A percentile compares a stretch with the other conserved stretches of the same genome.
Conservation (phyloP, 2,888 invertebrate genomes). For the Eristalis tenax region DNA sequence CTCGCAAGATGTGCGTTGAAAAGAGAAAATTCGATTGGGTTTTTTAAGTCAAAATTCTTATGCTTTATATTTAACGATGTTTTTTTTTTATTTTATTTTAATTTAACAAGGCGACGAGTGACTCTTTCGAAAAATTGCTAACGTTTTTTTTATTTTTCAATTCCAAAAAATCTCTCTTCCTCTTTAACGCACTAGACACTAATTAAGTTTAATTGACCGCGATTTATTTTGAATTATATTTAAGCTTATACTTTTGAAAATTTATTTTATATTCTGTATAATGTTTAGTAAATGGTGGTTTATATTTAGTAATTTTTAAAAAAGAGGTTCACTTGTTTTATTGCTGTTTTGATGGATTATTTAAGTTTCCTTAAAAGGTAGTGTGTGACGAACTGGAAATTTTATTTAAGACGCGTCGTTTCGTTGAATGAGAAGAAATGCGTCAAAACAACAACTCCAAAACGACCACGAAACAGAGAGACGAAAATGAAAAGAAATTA, state of each 20-base stretch:
- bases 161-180: not conserved
- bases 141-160: constrained; percentile 4
- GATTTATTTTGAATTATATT: constrained; percentile 7
- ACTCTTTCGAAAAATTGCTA: not conserved
- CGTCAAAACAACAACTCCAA: constrained; percentile 46
- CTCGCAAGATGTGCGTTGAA: too few species aligned
- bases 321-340: constrained; percentile 61
- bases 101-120: constrained; percentile 32
- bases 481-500: constrained; percentile 17
- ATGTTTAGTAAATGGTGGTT: constrained; percentile 50
- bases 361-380: constrained; percentile 28
- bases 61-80: not conserved
- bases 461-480: constrained; percentile 41
- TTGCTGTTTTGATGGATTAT: constrained; percentile 52
- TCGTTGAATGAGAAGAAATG: constrained; percentile 9
- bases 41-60: too few species aligned
- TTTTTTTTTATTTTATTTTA: constrained; percentile 17
- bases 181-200: constrained; percentile 24
- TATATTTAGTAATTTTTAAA: constrained; percentile 19
- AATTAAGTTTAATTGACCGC: constrained; percentile 59
- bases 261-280: not conserved
- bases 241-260: not conserved
- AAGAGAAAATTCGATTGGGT: too few species aligned
- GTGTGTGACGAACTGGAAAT: constrained; percentile 40
- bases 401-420: not conserved